Base-by-base conservation (phyloP, 2,797 vertebrate species). In the Natrix natrix region DNA sequence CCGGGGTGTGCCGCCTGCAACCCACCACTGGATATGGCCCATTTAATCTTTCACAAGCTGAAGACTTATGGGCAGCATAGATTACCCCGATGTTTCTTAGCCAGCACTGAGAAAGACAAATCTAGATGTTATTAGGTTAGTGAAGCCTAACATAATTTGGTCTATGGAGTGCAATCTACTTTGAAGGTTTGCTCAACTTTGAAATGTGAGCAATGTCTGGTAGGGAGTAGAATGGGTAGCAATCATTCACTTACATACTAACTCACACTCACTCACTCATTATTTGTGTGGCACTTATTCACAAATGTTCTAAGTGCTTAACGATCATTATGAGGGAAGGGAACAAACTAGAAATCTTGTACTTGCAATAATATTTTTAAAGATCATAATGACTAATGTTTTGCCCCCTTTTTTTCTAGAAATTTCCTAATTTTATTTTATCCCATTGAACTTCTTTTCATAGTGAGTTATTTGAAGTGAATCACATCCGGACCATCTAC, bases 401-500 rank as follows among this genome's bases (percentile, higher is more conserved):
- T 1, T 26, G 4, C 17, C 5, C 14, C 4, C 5, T 52, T 48
- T 57, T 66, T 20, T 20, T 24, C 24, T 26, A 3, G 0, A 83
- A 78, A 54, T 56, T 32, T 86, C 17, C 74, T 63, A 78, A 57
- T 66, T 7, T 86, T 22, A n/a, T 90, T 66, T n/a, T 94, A 17
- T 91, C 74, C 37, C 1, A 94, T 93, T 94, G 32, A 54, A 93
- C 91, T 95, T 10, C 83, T 95, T 12, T 87, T 95, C 92, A 43
- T 96, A 99, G 99, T 91, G 99, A 99, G 94, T 98, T 99, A 95
- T 99, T 99, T 96, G 99, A 99, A 96, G 99, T 99, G 97, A 99
- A 99, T 97, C 99, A 99, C 97, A 99, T 99, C 97, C 98, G 98
- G 96, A 99, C 99, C 0, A 99, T 99, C 96, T 99, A 99, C 97